Conservation (phyloP, 2,113 vertebrate species). For the Thoracochromis brauschi region DNA sequence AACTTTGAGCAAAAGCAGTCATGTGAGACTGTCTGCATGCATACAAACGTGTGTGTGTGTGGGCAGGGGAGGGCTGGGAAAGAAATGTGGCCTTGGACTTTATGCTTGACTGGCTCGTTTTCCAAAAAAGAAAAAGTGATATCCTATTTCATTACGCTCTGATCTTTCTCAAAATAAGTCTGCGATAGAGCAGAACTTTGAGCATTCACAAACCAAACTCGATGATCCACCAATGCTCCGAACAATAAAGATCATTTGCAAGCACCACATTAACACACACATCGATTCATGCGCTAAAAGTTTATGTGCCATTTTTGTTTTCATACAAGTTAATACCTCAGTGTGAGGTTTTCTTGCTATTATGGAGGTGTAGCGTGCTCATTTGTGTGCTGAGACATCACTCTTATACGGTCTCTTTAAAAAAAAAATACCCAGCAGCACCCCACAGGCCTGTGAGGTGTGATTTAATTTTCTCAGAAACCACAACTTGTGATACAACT, state of each 20-base stretch:
- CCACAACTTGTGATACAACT: constrained; percentile 12
- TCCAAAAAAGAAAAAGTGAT: neutral
- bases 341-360: neutral
- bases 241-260: neutral
- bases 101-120: constrained; percentile 35
- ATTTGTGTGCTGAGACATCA: neutral
- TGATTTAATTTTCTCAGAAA: constrained; percentile 19
- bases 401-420: neutral
- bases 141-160: constrained; percentile 46
- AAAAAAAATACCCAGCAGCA: neutral
- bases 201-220: neutral
- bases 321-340: neutral
- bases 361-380: neutral
- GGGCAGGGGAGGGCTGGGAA: constrained; percentile 33
- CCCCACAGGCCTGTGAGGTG: neutral
- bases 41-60: neutral
- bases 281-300: neutral
- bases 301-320: neutral
- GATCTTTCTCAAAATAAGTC: constrained; percentile 41
- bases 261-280: neutral
- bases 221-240: neutral
- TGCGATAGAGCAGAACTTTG: neutral
- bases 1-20: constrained; percentile 9
- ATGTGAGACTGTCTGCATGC: neutral
- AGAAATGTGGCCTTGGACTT: constrained; percentile 59